Evolutionary conservation across 2,888 invertebrate species (phyloP), one percentile per base, ranked within the genome.

Genomic region (Arctia plantaginis): DNA sequence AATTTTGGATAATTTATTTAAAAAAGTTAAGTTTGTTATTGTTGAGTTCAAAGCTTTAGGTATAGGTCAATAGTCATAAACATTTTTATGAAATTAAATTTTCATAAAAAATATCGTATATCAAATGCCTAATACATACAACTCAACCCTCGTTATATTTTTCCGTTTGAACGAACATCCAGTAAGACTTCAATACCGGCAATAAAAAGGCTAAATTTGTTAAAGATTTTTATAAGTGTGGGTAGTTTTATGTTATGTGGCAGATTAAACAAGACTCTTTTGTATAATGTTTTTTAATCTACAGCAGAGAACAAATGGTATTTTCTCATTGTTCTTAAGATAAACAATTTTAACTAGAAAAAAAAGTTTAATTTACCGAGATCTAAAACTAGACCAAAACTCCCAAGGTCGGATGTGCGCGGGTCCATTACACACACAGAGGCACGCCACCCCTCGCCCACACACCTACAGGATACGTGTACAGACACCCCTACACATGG

Each of bases 401-500:
- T 93, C 87, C 92, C 95, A 95, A 95, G 95, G 95, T 95, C 95
- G 93, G 81, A 83, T 81, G 79, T 77, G 73, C 77, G 76, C 82
- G 69, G 72, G 69, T 30, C 74, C 30, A 18, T 77, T 83, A 86
- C 90, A 72, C 91, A 90, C 90, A 90, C 91, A 80, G 75, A 68
- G 74, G 75, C 74, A 70, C 75, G 82, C 86, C 88, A 87, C 93
- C 90, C 88, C 84, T 79, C 89, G 89, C 93, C 83, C 92, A 91
- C 91, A 90, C 92, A 87, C 83, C 80, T 78, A 80, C 84, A 80
- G 85, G 83, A 87, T 92, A 91, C 92, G 92, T 91, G 90, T 89
- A 90, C 88, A 81, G 85, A 89, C 92, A 89, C 93, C 93, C 94
- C 94, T 93, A 93, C 92, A 93, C 92, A 89, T 90, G 92, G 96